Evolutionary conservation across 2,888 invertebrate genomes (phyloP).

Genomic region (Dasypolia templi): DNA sequence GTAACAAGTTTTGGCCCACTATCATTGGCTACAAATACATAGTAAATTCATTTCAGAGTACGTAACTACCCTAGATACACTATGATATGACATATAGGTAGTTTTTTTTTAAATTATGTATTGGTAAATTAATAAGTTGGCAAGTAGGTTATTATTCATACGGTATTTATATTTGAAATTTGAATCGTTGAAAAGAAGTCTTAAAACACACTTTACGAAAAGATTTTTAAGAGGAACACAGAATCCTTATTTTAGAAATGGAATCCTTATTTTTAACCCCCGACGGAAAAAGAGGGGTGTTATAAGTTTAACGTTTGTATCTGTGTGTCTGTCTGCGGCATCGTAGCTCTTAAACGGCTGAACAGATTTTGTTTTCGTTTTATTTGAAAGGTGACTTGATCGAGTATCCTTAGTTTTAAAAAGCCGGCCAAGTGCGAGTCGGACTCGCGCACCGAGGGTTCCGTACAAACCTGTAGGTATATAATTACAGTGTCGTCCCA

Average conservation of each 20-base stretch:
- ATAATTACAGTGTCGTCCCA: too few relatives aligned
- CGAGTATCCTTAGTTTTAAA: too few relatives aligned
- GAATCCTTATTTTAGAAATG: neutral
- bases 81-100: too few relatives aligned
- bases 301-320: too few relatives aligned
- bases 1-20: neutral
- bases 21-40: neutral
- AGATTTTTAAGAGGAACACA: slow-evolving; percentile 48
- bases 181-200: slow-evolving; percentile 8
- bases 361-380: too few relatives aligned
- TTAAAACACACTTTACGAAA: slow-evolving; percentile 45
- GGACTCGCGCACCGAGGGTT: too few relatives aligned
- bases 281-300: too few relatives aligned
- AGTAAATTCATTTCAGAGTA: slow-evolving; percentile 5
- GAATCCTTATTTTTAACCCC: slow-evolving; percentile 8
- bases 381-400: too few relatives aligned
- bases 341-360: too few relatives aligned
- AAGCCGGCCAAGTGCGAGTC: too few relatives aligned
- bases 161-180: slow-evolving; percentile 7
- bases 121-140: slow-evolving; percentile 1
- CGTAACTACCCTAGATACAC: slow-evolving; percentile 16
- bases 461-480: too few relatives aligned
- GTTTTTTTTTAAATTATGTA: neutral
- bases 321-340: too few relatives aligned
- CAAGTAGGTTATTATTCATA: slow-evolving; percentile 4